These are phyloP conservation scores for Liolophura sinensis DNA, from an alignment of 1,140 invertebrate genomes.

Conservation along the genomic window DNA sequence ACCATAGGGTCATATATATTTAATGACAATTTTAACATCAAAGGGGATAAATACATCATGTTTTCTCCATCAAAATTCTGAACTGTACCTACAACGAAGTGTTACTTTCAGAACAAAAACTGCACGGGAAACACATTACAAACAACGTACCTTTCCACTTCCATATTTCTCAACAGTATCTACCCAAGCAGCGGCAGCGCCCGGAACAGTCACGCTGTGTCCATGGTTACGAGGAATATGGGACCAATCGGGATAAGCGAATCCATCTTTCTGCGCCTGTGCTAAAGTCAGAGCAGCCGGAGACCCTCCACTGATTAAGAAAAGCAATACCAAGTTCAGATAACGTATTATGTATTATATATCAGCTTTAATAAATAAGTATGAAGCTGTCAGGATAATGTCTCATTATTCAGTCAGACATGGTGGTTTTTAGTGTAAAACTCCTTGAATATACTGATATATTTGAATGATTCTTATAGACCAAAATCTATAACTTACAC, in stretches of 20 bases:
- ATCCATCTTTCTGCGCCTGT: slow-evolving; percentile 17
- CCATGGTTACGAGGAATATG: slow-evolving; percentile 42
- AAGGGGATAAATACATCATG: neutral
- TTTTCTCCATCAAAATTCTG: too few relatives aligned
- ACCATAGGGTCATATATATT: too few relatives aligned
- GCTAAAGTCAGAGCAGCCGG: slow-evolving; percentile 22
- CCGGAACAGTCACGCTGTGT: slow-evolving; percentile 53
- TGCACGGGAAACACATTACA: neutral
- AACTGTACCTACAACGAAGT: slow-evolving; percentile 6
- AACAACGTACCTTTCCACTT: slow-evolving; percentile 44
- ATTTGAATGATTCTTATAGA: too few relatives aligned
- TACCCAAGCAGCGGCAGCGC: slow-evolving; percentile 50
- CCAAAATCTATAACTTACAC: too few relatives aligned
- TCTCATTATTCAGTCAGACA: too few relatives aligned
- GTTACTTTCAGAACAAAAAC: neutral
- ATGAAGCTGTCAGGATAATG: too few relatives aligned
- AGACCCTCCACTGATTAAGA: slow-evolving; percentile 36
- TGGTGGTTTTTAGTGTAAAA: too few relatives aligned
- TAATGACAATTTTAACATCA: neutral
- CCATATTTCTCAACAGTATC: slow-evolving; percentile 51
- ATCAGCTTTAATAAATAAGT: too few relatives aligned
- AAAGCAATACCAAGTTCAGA: too few relatives aligned
- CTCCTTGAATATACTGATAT: too few relatives aligned
- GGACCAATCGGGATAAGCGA: slow-evolving; percentile 32
- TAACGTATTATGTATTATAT: too few relatives aligned